Evolutionary conservation across 2,797 vertebrate species (phyloP), one percentile per base, ranked within the genome.

Genomic region (Rhinichthys osculus): DNA sequence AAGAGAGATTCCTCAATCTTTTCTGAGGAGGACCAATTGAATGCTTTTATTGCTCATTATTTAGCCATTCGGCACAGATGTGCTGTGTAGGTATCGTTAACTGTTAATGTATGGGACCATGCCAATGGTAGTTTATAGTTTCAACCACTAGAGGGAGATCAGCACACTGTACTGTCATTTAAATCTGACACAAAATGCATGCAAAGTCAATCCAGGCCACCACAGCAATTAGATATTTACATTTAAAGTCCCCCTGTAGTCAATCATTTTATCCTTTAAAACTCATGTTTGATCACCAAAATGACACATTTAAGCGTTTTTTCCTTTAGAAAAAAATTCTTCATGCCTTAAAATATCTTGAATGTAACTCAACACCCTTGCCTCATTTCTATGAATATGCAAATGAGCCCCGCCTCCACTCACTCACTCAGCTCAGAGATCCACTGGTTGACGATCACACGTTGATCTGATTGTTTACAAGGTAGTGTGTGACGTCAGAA

Each of bases 101-200:
- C 19, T 81, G 44, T 84, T 72, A 42, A 66, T 11, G 70, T 47
- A 80, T 38, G 62, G 40, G 66, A 66, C 86, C 80, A 87, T 83
- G 71, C 85, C 33, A 62, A 27, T 50, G 27, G 82, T 85, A 54
- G 78, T 89, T 80, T 87, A 44, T 83, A 84, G 33, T 83, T 89
- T 78, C 69, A 88, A 44, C 94, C 94, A 94, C 93, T 74, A 94
- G 94, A 91, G 94, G 94, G 94, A 92, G 92, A 90, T 76, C 85
- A 90, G 89, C 66, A 88, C 76, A 82, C 84, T 33, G 40, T 35
- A 66, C 70, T 21, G 19, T 81, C n/a, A 14, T 54, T 79, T 23
- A 72, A 59, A 57, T 54, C 17, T 40, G n/a, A 54, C 80, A 54
- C 59, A 27, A 64, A 38, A 62, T 74, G 69, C 5, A 57, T 70